Evolutionary conservation across 2,888 invertebrate genomes (phyloP).

Genomic region (Cataglyphis cursor): DNA sequence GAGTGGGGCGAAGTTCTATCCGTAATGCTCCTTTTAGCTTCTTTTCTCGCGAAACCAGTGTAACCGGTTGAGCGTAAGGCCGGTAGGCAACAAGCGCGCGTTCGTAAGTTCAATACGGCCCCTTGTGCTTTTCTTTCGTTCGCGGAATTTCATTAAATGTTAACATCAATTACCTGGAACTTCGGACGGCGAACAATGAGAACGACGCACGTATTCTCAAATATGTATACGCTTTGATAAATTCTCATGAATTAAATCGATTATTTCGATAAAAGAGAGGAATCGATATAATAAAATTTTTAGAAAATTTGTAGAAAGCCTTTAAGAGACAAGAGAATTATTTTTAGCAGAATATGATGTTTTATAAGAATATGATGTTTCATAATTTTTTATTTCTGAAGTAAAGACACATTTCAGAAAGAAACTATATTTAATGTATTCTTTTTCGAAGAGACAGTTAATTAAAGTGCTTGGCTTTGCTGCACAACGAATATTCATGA

Average conservation of each 20-base stretch:
- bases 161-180: slow-evolving; percentile 54
- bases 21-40: slow-evolving; percentile 43
- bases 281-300: not conserved
- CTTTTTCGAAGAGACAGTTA: not conserved
- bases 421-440: not conserved
- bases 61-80: slow-evolving; percentile 60
- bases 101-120: slow-evolving; percentile 55
- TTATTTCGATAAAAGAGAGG: not conserved
- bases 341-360: not conserved
- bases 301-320: not conserved
- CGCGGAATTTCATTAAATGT: slow-evolving; percentile 55
- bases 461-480: slow-evolving; percentile 5
- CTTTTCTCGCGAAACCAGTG: slow-evolving; percentile 62
- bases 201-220: slow-evolving; percentile 29
- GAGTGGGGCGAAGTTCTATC: slow-evolving; percentile 43
- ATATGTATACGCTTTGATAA: slow-evolving; percentile 10
- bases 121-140: slow-evolving; percentile 55
- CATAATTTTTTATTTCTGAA: not conserved
- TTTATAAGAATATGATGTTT: too few relatives aligned
- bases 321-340: too few relatives aligned
- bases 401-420: not conserved
- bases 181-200: slow-evolving; percentile 32
- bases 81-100: slow-evolving; percentile 43
- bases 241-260: not conserved
- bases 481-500: not conserved